These are phyloP conservation scores for Herpetotheres cachinnans DNA, from an alignment of 2,113 vertebrate genomes.

Conservation along the genomic window DNA sequence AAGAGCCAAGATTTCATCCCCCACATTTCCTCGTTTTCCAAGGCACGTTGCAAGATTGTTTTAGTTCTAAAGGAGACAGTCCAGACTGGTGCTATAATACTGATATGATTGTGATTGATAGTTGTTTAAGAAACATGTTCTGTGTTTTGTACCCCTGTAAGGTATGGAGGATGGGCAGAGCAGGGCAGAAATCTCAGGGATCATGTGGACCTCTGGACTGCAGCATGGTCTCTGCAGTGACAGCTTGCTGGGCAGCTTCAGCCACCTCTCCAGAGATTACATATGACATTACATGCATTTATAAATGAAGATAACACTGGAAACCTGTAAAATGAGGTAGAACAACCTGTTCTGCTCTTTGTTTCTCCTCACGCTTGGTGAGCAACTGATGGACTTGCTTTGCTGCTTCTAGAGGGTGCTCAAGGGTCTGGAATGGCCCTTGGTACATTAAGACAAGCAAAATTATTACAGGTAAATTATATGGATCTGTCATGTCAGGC, in stretches of 20 bases:
- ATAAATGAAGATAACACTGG: background rate
- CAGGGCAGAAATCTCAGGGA: background rate
- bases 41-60: background rate
- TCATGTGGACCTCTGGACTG: background rate
- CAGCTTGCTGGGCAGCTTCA: background rate
- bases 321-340: background rate
- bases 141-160: background rate
- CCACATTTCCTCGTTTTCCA: background rate
- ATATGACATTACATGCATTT: background rate
- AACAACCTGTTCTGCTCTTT: background rate
- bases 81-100: background rate
- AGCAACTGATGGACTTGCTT: background rate
- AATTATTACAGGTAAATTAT: background rate
- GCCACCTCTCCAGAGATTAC: background rate
- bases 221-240: background rate
- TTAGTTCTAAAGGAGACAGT: background rate
- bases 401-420: background rate
- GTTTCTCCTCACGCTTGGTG: background rate
- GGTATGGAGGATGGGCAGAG: fast-evolving
- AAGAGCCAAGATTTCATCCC: background rate
- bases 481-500: background rate
- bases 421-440: background rate
- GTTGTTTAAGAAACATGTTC: background rate
- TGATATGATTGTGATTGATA: background rate
- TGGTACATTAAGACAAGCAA: background rate